Evolutionary conservation across 2,888 invertebrate genomes (phyloP).

Genomic region (Brachyptera putata): DNA sequence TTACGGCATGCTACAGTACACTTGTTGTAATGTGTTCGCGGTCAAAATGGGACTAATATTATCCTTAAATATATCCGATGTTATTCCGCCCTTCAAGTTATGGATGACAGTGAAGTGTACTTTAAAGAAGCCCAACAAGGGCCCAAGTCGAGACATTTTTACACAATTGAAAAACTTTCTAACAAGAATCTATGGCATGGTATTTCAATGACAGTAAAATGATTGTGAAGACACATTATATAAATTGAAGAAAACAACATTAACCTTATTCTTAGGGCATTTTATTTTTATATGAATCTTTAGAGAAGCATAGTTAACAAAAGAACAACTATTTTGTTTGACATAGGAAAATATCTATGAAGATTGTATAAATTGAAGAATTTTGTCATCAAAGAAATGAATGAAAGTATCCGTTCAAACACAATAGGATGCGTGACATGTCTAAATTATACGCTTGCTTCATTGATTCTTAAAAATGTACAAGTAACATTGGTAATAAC

Average conservation of each 20-base stretch:
- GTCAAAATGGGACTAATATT: conserved; percentile 9
- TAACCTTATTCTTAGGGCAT: conserved; percentile 12
- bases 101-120: neutral
- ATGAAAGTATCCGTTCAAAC: neutral
- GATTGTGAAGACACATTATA: conserved; percentile 3
- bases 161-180: too few species aligned
- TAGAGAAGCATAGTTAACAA: conserved; percentile 6
- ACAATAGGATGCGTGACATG: conserved; percentile 11
- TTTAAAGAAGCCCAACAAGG: neutral
- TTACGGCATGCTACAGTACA: neutral
- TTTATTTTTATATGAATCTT: conserved; percentile 4
- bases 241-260: conserved; percentile 1
- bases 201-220: conserved; percentile 8
- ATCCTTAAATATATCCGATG: neutral
- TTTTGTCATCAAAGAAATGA: conserved; percentile 6
- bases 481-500: neutral
- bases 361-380: conserved; percentile 2
- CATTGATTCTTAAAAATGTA: neutral
- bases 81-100: neutral
- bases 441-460: conserved; percentile 16
- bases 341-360: conserved; percentile 8
- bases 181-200: too few species aligned
- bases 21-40: neutral
- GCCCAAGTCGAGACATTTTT: too few species aligned
- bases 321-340: conserved; percentile 6